phyloP scores from a whole-genome alignment of 92 coral and sea anemone genomes.

The Hydrozoanthus gracilis region DNA sequence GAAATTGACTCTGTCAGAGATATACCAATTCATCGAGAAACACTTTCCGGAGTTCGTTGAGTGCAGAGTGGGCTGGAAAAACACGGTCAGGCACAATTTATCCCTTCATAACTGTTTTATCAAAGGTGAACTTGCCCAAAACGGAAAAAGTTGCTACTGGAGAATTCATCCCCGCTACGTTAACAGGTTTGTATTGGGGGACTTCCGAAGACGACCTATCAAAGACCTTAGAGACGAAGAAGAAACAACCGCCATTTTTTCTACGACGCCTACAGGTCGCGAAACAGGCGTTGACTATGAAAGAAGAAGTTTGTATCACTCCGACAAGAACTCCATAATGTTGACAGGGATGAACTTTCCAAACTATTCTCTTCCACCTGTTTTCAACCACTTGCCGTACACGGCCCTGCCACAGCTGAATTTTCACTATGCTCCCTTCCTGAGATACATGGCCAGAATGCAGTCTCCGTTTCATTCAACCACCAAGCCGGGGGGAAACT shows the following conservation, averaged over 20 bases:
- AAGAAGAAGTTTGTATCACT: conserved; percentile 6
- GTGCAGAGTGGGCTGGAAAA: conserved; percentile 87
- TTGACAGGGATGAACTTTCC: conserved; percentile 21
- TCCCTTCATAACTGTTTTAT: conserved; percentile 91
- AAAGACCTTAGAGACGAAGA: conserved; percentile 35
- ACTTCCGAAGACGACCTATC: conserved; percentile 68
- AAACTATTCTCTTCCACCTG: neutral
- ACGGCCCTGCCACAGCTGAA: conserved; percentile 2
- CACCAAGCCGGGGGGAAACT: neutral
- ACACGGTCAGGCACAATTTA: conserved; percentile 94
- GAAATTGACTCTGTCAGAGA: conserved; percentile 73
- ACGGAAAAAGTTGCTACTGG: conserved; percentile 86
- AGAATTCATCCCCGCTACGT: conserved; percentile 76
- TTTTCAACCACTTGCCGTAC: conserved; percentile 10
- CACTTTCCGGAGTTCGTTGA: conserved; percentile 71
- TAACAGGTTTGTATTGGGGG: conserved; percentile 70
- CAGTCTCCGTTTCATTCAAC: neutral
- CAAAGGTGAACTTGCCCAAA: conserved; percentile 74
- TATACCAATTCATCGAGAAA: conserved; percentile 75
- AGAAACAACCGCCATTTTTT: neutral
- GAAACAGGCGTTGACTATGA: conserved; percentile 3
- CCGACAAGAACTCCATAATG: conserved; percentile 2
- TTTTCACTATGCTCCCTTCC: conserved; percentile 17
- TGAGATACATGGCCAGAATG: conserved; percentile 14
- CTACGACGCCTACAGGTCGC: neutral